A percentile compares a stretch with the other conserved stretches of the same genome.
phyloP scores from a whole-genome alignment of 2,888 invertebrate genomes.

The Biston stratarius region DNA sequence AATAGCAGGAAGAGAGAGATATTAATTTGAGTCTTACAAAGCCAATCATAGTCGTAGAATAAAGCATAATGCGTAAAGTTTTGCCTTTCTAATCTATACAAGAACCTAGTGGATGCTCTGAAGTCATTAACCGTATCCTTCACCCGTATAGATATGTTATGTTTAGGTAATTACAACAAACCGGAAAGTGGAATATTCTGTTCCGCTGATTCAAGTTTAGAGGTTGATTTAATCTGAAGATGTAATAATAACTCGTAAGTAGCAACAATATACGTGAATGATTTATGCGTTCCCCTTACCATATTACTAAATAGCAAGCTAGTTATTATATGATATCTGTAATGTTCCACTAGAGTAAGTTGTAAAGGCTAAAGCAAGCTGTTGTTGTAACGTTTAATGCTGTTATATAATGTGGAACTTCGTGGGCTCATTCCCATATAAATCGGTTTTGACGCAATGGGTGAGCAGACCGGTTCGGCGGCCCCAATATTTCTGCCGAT shows the following conservation, averaged over 20 bases:
- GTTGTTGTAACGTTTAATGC: constrained; percentile 15
- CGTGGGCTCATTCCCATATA: constrained; percentile 63
- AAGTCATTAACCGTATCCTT: constrained; percentile 42
- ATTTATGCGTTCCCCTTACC: constrained; percentile 13
- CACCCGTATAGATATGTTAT: constrained; percentile 41
- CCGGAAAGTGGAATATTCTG: constrained; percentile 46
- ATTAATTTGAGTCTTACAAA: too few species aligned
- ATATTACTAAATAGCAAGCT: constrained; percentile 20
- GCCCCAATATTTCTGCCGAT: constrained; percentile 67
- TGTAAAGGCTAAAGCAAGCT: constrained; percentile 5
- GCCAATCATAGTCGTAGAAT: constrained; percentile 32
- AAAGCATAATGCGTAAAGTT: constrained; percentile 36
- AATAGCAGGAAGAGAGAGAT: too few species aligned
- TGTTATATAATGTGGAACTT: constrained; percentile 61
- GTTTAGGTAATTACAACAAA: constrained; percentile 42
- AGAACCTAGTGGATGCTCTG: constrained; percentile 21
- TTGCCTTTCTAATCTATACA: constrained; percentile 27
- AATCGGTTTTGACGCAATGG: constrained; percentile 74
- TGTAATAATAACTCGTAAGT: constrained; percentile 26
- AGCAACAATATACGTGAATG: constrained; percentile 20
- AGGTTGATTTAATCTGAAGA: constrained; percentile 42
- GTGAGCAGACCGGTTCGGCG: constrained; percentile 70
- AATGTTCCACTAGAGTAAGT: constrained; percentile 18
- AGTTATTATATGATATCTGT: constrained; percentile 3
- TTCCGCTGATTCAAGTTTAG: constrained; percentile 47